phyloP scores from a whole-genome alignment of 2,888 invertebrate species.

The Drosophila sordidula region DNA sequence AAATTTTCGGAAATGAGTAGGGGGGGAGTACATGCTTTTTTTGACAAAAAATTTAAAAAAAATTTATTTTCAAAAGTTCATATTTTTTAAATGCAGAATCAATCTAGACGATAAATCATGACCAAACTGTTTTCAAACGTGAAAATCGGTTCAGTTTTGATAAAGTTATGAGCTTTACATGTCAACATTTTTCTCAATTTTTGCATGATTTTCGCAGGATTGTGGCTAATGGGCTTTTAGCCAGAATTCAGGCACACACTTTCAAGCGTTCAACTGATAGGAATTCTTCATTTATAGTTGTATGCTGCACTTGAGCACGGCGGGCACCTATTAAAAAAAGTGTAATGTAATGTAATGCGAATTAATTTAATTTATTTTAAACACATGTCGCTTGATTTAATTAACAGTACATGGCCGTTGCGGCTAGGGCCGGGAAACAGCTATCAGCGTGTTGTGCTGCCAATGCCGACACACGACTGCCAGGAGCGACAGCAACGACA shows the following conservation, averaged over 20 bases:
- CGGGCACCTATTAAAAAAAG: slow-evolving; percentile 51
- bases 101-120: too few species aligned
- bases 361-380: slow-evolving; percentile 73
- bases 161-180: too few species aligned
- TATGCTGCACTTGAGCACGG: slow-evolving; percentile 15
- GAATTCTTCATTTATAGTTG: slow-evolving; percentile 10
- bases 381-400: slow-evolving; percentile 73
- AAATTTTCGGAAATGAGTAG: too few species aligned
- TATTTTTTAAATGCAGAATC: too few species aligned
- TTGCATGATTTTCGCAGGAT: too few species aligned
- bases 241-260: not conserved
- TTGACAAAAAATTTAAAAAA: too few species aligned
- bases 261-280: slow-evolving; percentile 3
- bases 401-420: slow-evolving; percentile 69
- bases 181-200: too few species aligned
- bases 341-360: slow-evolving; percentile 54
- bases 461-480: slow-evolving; percentile 46
- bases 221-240: not conserved
- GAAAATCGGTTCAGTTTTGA: too few species aligned
- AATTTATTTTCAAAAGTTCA: too few species aligned
- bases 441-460: slow-evolving; percentile 30
- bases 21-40: too few species aligned
- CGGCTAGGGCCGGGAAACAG: slow-evolving; percentile 42
- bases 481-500: slow-evolving; percentile 30
- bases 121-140: too few species aligned